Conservation (phyloP, 2,888 invertebrate genomes). For the Leptura quadrifasciata region DNA sequence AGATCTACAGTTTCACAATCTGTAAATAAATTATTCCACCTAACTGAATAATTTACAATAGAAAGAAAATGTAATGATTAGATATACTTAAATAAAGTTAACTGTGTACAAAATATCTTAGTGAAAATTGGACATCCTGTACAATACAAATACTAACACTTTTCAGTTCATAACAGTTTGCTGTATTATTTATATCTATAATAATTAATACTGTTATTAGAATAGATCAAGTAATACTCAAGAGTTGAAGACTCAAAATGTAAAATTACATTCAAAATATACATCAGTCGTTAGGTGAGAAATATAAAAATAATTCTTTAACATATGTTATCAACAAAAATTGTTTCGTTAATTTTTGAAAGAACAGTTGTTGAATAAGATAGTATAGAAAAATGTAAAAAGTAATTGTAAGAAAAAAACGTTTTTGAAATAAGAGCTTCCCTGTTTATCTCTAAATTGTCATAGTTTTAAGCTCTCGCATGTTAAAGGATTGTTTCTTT, state of each 20-base stretch:
- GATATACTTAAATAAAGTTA: too few relatives aligned
- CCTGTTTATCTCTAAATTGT: neutral
- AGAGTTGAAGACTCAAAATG: neutral
- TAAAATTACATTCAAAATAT: neutral
- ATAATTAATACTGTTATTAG: neutral
- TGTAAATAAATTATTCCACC: too few relatives aligned
- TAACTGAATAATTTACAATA: too few relatives aligned
- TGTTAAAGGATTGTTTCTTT: neutral
- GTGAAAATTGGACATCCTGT: slow-evolving; percentile 7
- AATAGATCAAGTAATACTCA: neutral
- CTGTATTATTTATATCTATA: neutral
- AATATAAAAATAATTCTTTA: neutral
- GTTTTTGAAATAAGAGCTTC: slow-evolving; percentile 13
- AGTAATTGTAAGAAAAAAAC: neutral
- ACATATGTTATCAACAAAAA: neutral
- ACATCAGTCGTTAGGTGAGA: neutral
- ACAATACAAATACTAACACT: neutral
- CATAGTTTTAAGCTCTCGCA: neutral
- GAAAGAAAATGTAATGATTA: too few relatives aligned
- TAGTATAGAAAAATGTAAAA: slow-evolving; percentile 3
- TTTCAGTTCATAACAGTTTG: neutral
- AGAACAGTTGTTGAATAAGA: neutral
- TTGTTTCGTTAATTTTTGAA: neutral
- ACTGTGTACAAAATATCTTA: neutral
- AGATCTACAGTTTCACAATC: too few relatives aligned